Conservation (phyloP, 2,113 vertebrate species). For the Gobio gobio region DNA sequence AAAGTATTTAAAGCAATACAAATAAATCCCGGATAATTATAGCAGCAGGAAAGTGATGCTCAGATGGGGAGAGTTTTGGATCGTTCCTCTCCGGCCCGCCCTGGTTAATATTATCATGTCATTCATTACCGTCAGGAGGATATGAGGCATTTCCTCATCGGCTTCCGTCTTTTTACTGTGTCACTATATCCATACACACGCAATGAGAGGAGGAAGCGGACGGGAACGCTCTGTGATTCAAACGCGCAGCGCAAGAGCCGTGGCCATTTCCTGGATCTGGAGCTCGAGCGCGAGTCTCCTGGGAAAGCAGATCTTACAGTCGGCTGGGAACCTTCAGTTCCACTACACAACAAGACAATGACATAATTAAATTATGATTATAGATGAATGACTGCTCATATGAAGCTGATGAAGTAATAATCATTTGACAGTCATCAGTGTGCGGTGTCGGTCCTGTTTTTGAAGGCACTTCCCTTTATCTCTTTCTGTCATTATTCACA, state of each 20-base stretch:
- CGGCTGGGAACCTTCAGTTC: background rate
- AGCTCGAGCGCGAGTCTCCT: background rate
- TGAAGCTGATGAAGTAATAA: background rate
- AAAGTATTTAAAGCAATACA: background rate
- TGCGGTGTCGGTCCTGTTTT: background rate
- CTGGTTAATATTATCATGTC: constrained; percentile 3
- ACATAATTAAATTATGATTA: background rate
- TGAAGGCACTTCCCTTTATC: background rate
- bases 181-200: background rate
- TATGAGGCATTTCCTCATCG: background rate
- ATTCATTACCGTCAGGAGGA: background rate
- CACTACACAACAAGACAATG: background rate
- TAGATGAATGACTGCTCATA: background rate
- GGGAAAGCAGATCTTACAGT: background rate
- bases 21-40: background rate
- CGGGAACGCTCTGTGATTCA: background rate
- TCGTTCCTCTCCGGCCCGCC: background rate
- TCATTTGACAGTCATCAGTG: background rate
- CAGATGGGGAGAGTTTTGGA: background rate
- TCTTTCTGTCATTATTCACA: background rate
- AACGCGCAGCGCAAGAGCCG: background rate
- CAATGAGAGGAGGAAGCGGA: background rate
- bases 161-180: constrained; percentile 14
- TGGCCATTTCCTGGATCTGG: background rate
- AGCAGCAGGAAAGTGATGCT: background rate